Base-by-base conservation (phyloP, 1,140 invertebrate species). In the Tribolium castaneum region DNA sequence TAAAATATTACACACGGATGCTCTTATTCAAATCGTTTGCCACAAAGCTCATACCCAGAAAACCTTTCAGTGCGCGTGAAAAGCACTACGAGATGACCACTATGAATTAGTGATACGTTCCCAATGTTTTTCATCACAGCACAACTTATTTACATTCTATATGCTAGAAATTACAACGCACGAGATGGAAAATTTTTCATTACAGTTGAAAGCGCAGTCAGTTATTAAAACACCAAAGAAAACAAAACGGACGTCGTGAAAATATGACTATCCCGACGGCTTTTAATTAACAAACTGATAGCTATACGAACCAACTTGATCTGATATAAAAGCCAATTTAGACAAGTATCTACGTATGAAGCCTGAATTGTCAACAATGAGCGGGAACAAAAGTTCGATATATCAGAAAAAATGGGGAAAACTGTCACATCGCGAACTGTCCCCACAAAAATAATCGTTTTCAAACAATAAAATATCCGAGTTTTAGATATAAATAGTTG, bases 11-110 rank as follows among this genome's bases (percentile, higher is more conserved):
- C 45, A 30, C 59, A 66, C 30, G 30, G 10, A 25, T n/a, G 19
- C n/a, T 35, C 30, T 66, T 35, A 66, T 66, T 66, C 30, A 35
- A 66, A 66, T 14, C 59, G n/a, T 13, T 66, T 66, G 30, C 59
- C 59, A 66, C 59, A 66, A 66, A 62, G 56, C 56, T 19, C 16
- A 19, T 19, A 19, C 16, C 16, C 16, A 19, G 16, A 19, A 19
- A 25, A 62, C 25, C 56, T 35, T 66, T 66, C 59, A 66, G 14
- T 30, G 9, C 25, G 7, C n/a, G 13, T 66, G 6, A 35, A 66
- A 66, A 25, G 19, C 22, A 25, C 30, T 9, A 39, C n/a, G 25
- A 35, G 7, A 66, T 66, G 59, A 35, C 59, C 30, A 35, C 14
- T 22, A 59, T 25, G 12, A 35, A 66, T 66, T 66, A 34, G 13